Base-by-base conservation (phyloP, 2,113 vertebrate species). In the Mormyrus iriodes region DNA sequence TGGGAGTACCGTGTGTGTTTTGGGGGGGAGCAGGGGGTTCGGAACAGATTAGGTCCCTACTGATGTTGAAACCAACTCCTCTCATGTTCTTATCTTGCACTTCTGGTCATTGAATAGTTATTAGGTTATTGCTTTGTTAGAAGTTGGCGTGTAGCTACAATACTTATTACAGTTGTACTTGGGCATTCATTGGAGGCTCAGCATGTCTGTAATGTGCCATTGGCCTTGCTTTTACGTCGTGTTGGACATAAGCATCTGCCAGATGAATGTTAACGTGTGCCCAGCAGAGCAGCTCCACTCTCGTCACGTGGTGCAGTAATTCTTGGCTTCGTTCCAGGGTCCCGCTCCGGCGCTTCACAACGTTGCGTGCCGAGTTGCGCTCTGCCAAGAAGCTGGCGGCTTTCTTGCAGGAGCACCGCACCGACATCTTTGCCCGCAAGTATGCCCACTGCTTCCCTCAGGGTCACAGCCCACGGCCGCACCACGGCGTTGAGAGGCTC, bases 371-470 rank as follows among this genome's bases (percentile, higher is more conserved):
- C 4, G 93, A 93, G 88, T 93, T 97, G 88, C 93, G 96, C 19
- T 93, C 94, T 88, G 89, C 73, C 10, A 93, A 95, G 82, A 88
- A 92, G 87, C 91, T 97, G 82, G 90, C 93, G 5, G 92, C 94
- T 4, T 96, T 97, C 90, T 90, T 95, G 92, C 93, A 86, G 88
- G 92, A 96, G 8, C 94, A 96, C 83, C 92, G 93, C 6, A 92
- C 94, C 0, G 95, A 95, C 4, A 4, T 91, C 87, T 97, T 96
- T 89, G 94, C 93, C 87, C 93, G 92, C 13, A 96, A 94, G 13
- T 96, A 92, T 88, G 93, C 93, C 48, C 94, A 96, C 84, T 96
- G 96, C 76, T 97, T 94, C 92, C 96, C 96, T 0, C 88, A 92
- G 94, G 21, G 90, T 91, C 91, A 92, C 82, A 90, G 93, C 0